Percentiles rank a stretch among this genome's conserved stretches.
These are phyloP conservation scores for Budorcas taxicolor DNA, from an alignment of 2,113 vertebrate genomes.

Conservation along the genomic window DNA sequence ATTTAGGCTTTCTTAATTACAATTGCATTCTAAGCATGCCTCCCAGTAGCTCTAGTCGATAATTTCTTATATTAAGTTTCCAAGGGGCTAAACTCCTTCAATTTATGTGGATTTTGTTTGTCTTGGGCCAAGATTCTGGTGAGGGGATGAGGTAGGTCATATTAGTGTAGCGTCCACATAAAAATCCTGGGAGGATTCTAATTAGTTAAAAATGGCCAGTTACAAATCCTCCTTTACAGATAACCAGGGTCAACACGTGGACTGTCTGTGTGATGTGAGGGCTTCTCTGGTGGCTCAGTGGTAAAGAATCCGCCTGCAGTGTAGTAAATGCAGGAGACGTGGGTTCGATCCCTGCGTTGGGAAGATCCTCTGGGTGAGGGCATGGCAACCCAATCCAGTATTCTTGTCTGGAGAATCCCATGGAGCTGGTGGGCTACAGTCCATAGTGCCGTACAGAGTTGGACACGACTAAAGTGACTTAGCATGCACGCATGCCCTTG, in stretches of 20 bases:
- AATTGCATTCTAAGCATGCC: not conserved
- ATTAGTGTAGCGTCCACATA: not conserved
- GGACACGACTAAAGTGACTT: not conserved
- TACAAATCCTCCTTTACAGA: not conserved
- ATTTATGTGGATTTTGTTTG: not conserved
- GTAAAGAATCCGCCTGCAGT: not conserved
- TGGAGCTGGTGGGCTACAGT: not conserved
- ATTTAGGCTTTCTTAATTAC: not conserved
- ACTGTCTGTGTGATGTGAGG: not conserved
- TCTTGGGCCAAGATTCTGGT: not conserved
- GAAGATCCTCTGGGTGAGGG: not conserved
- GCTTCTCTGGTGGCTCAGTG: not conserved
- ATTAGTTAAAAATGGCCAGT: not conserved
- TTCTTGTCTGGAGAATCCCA: not conserved
- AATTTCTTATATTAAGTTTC: conserved; percentile 16
- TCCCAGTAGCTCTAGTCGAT: not conserved
- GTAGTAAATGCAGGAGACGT: not conserved
- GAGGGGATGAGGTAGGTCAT: not conserved
- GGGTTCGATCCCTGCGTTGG: not conserved
- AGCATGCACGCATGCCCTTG: not conserved
- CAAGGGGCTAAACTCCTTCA: not conserved
- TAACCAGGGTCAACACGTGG: not conserved
- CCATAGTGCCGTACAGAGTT: rapidly evolving
- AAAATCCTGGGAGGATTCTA: not conserved
- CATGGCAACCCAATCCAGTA: not conserved